Percentiles rank a stretch among this genome's conserved stretches.
Evolutionary conservation across 1,140 invertebrate genomes (phyloP).

Genomic region (Scaptomyza pallida): DNA sequence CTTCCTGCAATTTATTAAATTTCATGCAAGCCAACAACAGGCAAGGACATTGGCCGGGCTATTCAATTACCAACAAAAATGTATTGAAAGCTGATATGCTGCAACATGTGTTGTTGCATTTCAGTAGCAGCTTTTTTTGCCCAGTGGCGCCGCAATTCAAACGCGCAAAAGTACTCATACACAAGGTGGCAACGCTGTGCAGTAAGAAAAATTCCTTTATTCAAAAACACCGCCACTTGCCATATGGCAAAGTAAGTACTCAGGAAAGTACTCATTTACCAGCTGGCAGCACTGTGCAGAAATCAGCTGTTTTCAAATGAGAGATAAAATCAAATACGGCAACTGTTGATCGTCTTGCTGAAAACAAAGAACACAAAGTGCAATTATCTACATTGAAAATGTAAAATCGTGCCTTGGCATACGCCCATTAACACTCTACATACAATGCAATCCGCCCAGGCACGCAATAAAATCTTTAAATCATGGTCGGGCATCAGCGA

Average conservation of each 20-base stretch:
- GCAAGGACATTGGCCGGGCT: constrained; percentile 54
- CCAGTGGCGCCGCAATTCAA: constrained; percentile 20
- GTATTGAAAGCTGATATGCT: constrained; percentile 30
- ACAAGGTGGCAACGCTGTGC: constrained; percentile 8
- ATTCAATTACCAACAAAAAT: constrained; percentile 53
- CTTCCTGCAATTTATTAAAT: constrained; percentile 71
- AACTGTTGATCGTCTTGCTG: constrained; percentile 17
- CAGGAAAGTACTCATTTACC: not conserved
- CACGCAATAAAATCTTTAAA: constrained; percentile 75
- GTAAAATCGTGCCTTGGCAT: constrained; percentile 41
- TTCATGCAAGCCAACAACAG: constrained; percentile 44
- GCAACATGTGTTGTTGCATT: constrained; percentile 6
- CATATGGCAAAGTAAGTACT: too few species aligned
- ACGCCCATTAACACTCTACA: constrained; percentile 24
- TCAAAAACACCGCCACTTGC: too few species aligned
- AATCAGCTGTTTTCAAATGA: constrained; percentile 18
- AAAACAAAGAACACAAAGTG: constrained; percentile 31
- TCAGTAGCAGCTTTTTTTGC: not conserved
- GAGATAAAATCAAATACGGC: not conserved
- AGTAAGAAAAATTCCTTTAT: not conserved
- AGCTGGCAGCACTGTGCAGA: constrained; percentile 25
- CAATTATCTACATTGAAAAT: constrained; percentile 35
- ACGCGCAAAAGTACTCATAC: constrained; percentile 1
- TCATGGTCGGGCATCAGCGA: constrained; percentile 77
- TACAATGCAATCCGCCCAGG: constrained; percentile 61